Percentiles rank a stretch among this genome's conserved stretches.
Conservation (phyloP, 2,797 vertebrate genomes). For the Malurus leucopterus region DNA sequence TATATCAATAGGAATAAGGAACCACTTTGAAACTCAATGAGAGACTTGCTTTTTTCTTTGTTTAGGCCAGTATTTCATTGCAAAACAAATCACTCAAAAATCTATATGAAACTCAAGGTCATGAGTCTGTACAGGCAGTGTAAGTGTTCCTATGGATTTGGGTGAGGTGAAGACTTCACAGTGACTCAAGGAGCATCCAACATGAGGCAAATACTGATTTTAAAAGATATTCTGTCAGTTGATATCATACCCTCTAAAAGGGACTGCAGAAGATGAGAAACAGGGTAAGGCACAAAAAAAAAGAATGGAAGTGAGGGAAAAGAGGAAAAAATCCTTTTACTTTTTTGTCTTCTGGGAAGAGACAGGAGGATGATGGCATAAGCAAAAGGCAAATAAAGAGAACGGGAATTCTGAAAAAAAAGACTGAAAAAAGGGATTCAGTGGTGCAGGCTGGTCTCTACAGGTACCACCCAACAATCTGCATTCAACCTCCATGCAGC, state of each 20-base stretch:
- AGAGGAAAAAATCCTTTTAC: background rate
- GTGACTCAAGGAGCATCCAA: background rate
- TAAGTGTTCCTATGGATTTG: background rate
- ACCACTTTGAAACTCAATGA: background rate
- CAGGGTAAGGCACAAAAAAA: background rate
- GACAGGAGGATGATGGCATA: background rate
- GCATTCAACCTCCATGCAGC: background rate
- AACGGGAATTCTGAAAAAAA: background rate
- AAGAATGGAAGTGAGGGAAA: background rate
- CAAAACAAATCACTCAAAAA: background rate
- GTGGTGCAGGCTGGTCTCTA: background rate
- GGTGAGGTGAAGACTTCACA: background rate
- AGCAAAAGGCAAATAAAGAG: background rate
- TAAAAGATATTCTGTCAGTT: background rate
- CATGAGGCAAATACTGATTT: background rate
- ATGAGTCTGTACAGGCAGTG: background rate
- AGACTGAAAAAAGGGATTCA: background rate
- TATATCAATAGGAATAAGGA: background rate
- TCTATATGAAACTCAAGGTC: background rate
- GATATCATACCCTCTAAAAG: background rate
- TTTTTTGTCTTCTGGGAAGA: background rate
- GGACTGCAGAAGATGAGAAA: background rate
- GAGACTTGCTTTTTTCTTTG: background rate
- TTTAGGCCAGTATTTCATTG: background rate
- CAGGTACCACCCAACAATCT: conserved; percentile 10